Evolutionary conservation across 2,113 vertebrate genomes (phyloP), one percentile per base, ranked within the genome.

Genomic region (Festucalex cinctus): DNA sequence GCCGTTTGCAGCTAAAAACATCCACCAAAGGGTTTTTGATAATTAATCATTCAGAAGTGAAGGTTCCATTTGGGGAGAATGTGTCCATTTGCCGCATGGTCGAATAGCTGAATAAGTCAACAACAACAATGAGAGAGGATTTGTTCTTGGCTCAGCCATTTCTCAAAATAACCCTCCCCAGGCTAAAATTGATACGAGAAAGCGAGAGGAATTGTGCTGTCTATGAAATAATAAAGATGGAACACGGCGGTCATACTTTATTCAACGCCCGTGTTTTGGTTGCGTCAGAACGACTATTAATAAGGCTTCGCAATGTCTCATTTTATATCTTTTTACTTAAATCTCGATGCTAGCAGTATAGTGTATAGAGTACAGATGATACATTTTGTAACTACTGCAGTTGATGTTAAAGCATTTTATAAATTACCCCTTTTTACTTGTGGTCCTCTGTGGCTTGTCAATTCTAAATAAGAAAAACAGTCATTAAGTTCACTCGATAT

Each of bases 71-170:
- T 85, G 80, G 76, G 75, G 73, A 82, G 81, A 80, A 73, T 32
- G 71, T 78, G 81, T 82, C 78, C 81, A 83, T 88, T 88, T 90
- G 79, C 86, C 80, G 85, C 86, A 84, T 71, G 86, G 86, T 84
- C 71, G 80, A 87, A 90, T 88, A 90, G 74, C 78, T 88, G 81
- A 89, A 90, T 75, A 85, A 87, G 86, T 89, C 84, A 91, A 89
- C 87, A 88, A 77, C 78, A 85, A 83, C 81, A 86, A 84, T 73
- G 72, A 74, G 68, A 70, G 69, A 80, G 80, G 85, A 80, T 85
- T 85, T 83, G 83, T 90, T 85, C 74, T 73, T 70, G 56, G 84
- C 83, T 49, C 41, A 53, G 77, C 82, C 78, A 75, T 89, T 86
- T 83, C 85, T 90, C 86, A 83, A 82, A 88, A 90, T 86, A 86